Evolutionary conservation across 1,140 invertebrate genomes (phyloP), one percentile per base, ranked within the genome.

Genomic region (Trichoplusia ni): DNA sequence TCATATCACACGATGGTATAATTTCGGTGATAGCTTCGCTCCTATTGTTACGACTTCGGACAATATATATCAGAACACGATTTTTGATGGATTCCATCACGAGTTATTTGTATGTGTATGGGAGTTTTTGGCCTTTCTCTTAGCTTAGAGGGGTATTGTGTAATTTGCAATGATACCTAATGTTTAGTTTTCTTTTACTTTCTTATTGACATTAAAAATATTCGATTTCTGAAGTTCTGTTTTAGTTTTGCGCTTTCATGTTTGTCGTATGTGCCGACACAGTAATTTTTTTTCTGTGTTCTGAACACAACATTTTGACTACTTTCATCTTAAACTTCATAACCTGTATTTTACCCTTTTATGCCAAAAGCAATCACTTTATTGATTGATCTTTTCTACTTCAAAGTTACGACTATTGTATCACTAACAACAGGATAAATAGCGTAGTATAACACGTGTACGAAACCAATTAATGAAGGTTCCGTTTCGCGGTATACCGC

Each of bases 381-480:
- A n/a, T n/a, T n/a, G n/a, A n/a, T n/a, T n/a, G n/a, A n/a, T n/a
- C n/a, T n/a, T n/a, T n/a, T n/a, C n/a, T n/a, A n/a, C n/a, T n/a
- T n/a, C 33, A 7, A 2, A 35, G 33, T 9, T n/a, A 11, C 5
- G 16, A 58, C 42, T 44, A 13, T n/a, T 9, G 2, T n/a, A 38
- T 18, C 53, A 11, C 23, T 4, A 37, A 29, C 38, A 29, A 29
- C 19, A 42, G 19, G 6, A 18, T 14, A 40, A 0, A 6, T 40
- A 40, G 33, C 2, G 6, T 35, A 6, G 19, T 4, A 18, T 16
- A 16, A 19, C 4, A 9, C 19, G 19, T 19, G 19, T 40, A 40
- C 3, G n/a, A 42, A 58, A 44, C 16, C 38, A 58, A 58, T 58
- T 58, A 44, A 38, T 25, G 11, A 58, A 23, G 61, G 47, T 63